A percentile compares a stretch with the other conserved stretches of the same genome.
Evolutionary conservation across 2,797 vertebrate species (phyloP).

Genomic region (Mormyrops boulengeri): DNA sequence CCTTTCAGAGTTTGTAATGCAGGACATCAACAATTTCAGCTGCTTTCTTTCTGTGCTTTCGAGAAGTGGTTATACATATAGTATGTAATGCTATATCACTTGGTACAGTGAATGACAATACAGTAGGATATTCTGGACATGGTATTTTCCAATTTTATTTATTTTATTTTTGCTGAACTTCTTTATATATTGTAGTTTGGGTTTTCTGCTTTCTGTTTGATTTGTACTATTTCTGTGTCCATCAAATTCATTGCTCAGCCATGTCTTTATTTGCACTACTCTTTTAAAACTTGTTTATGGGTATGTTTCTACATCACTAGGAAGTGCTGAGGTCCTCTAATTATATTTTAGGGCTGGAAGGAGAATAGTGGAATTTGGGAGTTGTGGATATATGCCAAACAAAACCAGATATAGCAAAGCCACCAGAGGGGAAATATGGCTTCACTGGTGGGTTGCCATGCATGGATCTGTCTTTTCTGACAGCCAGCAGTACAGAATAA

Average conservation of each 20-base stretch:
- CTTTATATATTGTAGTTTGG: neutral
- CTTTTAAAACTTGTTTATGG: conserved; percentile 50
- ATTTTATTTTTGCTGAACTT: neutral
- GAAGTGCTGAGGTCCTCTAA: conserved; percentile 41
- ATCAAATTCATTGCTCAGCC: neutral
- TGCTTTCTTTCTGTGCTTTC: neutral
- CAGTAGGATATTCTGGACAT: neutral
- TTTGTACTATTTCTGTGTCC: neutral
- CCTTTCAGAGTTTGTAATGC: neutral
- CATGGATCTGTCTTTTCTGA: neutral
- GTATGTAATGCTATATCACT: neutral
- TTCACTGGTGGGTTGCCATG: neutral
- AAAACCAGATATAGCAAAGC: conserved; percentile 29
- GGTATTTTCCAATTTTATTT: neutral
- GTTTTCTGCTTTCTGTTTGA: neutral
- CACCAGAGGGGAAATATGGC: neutral
- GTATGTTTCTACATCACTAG: conserved; percentile 34
- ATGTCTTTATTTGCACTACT: conserved; percentile 42
- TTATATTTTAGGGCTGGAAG: conserved; percentile 33
- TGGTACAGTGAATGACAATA: neutral
- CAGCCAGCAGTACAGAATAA: neutral
- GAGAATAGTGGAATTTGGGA: conserved; percentile 30
- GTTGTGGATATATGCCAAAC: conserved; percentile 18
- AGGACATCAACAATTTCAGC: neutral
- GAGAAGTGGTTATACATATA: neutral